Evolutionary conservation across 2,113 vertebrate genomes (phyloP).

Genomic region (Saccopteryx bilineata): DNA sequence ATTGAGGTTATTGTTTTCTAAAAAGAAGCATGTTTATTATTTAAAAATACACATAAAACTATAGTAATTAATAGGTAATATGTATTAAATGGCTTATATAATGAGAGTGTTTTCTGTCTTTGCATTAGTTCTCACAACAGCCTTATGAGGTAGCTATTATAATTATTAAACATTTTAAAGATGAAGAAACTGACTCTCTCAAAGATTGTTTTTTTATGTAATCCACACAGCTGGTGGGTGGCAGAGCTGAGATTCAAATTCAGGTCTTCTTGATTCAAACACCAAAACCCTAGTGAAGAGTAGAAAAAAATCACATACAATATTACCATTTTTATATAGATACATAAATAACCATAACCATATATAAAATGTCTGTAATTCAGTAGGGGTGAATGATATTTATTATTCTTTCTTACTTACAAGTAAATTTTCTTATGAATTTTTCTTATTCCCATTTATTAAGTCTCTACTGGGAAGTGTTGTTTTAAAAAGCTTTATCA

Average conservation of each 20-base stretch:
- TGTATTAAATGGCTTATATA: neutral
- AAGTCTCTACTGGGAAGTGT: neutral
- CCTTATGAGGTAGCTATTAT: neutral
- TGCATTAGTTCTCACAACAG: neutral
- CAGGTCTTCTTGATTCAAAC: neutral
- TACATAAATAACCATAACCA: neutral
- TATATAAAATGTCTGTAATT: neutral
- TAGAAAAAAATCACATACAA: neutral
- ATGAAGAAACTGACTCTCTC: neutral
- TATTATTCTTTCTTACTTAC: slow-evolving; percentile 36
- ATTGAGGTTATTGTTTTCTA: neutral
- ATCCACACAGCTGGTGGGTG: neutral
- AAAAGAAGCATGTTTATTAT: neutral
- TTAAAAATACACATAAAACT: neutral
- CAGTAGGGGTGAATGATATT: neutral
- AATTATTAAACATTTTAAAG: neutral
- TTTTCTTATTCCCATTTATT: neutral
- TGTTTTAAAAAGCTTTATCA: slow-evolving; percentile 40
- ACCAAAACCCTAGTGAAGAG: neutral
- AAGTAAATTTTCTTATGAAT: slow-evolving; percentile 14
- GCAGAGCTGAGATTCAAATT: neutral
- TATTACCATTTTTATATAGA: neutral
- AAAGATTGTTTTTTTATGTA: neutral
- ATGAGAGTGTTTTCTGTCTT: neutral
- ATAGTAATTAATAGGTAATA: neutral